These are phyloP conservation scores for Tupiocoris notatus DNA, from an alignment of 2,888 invertebrate genomes.

Conservation along the genomic window DNA sequence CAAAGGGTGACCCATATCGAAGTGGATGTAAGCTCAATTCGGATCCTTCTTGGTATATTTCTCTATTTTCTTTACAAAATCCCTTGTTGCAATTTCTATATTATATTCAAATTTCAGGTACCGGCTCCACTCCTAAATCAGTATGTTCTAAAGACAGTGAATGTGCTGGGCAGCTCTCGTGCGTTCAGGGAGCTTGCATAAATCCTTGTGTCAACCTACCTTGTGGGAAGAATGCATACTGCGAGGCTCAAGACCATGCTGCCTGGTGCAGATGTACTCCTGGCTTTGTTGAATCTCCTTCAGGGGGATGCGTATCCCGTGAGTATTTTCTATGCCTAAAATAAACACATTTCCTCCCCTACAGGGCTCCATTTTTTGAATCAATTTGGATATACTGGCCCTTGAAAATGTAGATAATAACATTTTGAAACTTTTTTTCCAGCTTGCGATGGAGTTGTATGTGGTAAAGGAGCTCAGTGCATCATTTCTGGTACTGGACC, in stretches of 20 bases:
- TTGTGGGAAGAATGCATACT: constrained; percentile 81
- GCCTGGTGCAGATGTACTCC: constrained; percentile 85
- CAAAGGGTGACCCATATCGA: constrained; percentile 81
- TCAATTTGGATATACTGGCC: too few relatives aligned
- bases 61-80: too few relatives aligned
- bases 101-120: constrained; percentile 50
- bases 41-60: too few relatives aligned
- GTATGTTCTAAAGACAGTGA: constrained; percentile 72
- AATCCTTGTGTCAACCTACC: constrained; percentile 76
- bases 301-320: constrained; percentile 82
- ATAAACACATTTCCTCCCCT: neutral
- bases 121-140: constrained; percentile 60
- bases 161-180: constrained; percentile 77
- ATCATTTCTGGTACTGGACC: constrained; percentile 80
- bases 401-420: too few relatives aligned
- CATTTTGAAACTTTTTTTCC: constrained; percentile 52
- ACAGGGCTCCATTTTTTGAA: neutral
- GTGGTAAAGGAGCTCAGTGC: constrained; percentile 80
- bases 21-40: constrained; percentile 66
- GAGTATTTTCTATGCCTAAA: constrained; percentile 52
- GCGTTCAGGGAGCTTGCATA: constrained; percentile 73
- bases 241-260: constrained; percentile 79
- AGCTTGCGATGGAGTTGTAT: constrained; percentile 74
- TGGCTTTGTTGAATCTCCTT: constrained; percentile 74
- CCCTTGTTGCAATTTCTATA: too few relatives aligned